These are phyloP conservation scores for Cladopsammia gracilis DNA, from an alignment of 64 coral and sea anemone genomes.

Conservation along the genomic window DNA sequence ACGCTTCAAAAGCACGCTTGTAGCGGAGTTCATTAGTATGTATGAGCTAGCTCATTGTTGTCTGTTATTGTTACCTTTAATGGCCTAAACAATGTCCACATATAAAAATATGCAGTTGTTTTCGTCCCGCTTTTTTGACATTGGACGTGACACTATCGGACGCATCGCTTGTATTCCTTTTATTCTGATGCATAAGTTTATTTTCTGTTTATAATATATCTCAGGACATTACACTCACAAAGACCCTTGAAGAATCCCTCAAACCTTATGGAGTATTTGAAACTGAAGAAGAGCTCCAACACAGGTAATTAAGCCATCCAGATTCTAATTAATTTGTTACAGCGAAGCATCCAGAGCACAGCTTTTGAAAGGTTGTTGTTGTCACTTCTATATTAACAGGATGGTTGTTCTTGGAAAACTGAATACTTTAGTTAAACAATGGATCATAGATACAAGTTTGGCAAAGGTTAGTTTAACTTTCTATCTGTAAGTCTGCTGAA, in stretches of 20 bases:
- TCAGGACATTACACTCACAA: slow-evolving; percentile 87
- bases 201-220: not conserved
- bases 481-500: too few species aligned
- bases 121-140: too few species aligned
- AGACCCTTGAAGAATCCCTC: slow-evolving; percentile 82
- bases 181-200: too few species aligned
- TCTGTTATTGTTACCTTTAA: too few species aligned
- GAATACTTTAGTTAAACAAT: slow-evolving; percentile 91
- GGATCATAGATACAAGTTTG: slow-evolving; percentile 89
- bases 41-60: too few species aligned
- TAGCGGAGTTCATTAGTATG: too few species aligned
- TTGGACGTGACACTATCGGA: too few species aligned
- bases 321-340: not conserved
- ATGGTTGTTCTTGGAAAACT: slow-evolving; percentile 98
- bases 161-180: too few species aligned
- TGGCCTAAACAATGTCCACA: too few species aligned
- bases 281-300: slow-evolving; percentile 95
- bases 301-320: slow-evolving; percentile 57
- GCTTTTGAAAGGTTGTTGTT: not conserved
- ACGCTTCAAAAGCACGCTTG: too few species aligned
- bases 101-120: too few species aligned
- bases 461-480: slow-evolving; percentile 73
- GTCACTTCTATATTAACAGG: slow-evolving; percentile 39
- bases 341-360: not conserved
- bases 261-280: slow-evolving; percentile 98